These are phyloP conservation scores for Neoscelio sp. DNA, from an alignment of 2,888 invertebrate species.

Conservation along the genomic window DNA sequence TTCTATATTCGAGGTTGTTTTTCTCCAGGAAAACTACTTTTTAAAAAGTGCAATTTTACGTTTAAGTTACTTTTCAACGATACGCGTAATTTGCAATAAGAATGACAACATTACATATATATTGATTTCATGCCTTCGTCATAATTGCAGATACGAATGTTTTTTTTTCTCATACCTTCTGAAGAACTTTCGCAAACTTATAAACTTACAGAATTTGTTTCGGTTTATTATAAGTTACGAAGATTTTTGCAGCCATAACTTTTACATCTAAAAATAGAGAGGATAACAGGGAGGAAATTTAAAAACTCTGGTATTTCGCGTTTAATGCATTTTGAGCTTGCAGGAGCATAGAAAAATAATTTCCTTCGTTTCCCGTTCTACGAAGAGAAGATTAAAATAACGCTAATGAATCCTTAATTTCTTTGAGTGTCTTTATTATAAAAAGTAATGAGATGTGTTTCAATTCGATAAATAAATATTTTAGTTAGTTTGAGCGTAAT, in stretches of 20 bases:
- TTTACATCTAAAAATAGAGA: background rate
- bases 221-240: background rate
- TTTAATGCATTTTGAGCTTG: background rate
- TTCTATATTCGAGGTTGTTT: slow-evolving; percentile 22
- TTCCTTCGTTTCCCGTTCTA: too few species aligned
- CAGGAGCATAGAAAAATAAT: too few species aligned
- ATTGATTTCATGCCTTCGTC: too few species aligned
- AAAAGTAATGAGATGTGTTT: slow-evolving; percentile 3
- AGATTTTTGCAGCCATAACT: slow-evolving; percentile 7
- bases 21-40: slow-evolving; percentile 7
- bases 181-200: background rate
- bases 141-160: background rate
- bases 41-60: too few species aligned
- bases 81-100: background rate
- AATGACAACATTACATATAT: background rate
- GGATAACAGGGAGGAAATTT: background rate
- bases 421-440: too few species aligned
- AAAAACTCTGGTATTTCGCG: background rate
- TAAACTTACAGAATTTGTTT: background rate
- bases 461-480: too few species aligned
- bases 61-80: too few species aligned
- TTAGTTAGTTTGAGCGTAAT: background rate
- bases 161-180: background rate
- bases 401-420: too few species aligned
- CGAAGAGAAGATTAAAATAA: too few species aligned